Conservation (phyloP, 1,140 invertebrate genomes). For the Zophobas atratus region DNA sequence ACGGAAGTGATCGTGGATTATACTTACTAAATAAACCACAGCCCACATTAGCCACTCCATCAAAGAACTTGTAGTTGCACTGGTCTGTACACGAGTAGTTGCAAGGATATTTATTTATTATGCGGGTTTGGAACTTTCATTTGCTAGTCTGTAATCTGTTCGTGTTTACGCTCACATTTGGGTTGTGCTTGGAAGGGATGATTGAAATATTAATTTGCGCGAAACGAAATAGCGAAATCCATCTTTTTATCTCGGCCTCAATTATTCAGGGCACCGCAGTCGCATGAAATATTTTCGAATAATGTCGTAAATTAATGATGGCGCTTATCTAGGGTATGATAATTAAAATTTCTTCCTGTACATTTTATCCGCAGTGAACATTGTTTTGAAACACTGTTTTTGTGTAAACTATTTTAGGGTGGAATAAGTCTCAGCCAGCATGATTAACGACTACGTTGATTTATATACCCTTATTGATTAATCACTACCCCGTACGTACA, state of each 20-base stretch:
- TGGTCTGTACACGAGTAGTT: constrained; percentile 10
- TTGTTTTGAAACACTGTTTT: constrained; percentile 46
- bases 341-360: constrained; percentile 32
- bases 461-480: constrained; percentile 55
- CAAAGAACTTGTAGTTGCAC: constrained; percentile 34
- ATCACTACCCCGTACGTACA: constrained; percentile 50
- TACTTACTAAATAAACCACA: constrained; percentile 27
- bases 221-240: neutral
- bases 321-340: neutral
- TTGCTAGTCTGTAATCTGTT: constrained; percentile 17
- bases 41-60: constrained; percentile 5
- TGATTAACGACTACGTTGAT: constrained; percentile 56
- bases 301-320: constrained; percentile 12
- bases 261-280: constrained; percentile 9
- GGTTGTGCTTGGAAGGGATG: neutral
- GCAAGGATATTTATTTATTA: constrained; percentile 41
- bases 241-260: constrained; percentile 21
- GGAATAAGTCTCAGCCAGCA: constrained; percentile 35
- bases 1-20: no score
- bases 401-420: constrained; percentile 46
- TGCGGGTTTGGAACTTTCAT: constrained; percentile 36
- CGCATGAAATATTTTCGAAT: constrained; percentile 19
- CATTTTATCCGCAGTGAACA: constrained; percentile 31
- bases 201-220: constrained; percentile 28
- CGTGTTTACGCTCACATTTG: constrained; percentile 19